Conservation (phyloP, 2,797 vertebrate genomes). For the Tragopan temminckii region DNA sequence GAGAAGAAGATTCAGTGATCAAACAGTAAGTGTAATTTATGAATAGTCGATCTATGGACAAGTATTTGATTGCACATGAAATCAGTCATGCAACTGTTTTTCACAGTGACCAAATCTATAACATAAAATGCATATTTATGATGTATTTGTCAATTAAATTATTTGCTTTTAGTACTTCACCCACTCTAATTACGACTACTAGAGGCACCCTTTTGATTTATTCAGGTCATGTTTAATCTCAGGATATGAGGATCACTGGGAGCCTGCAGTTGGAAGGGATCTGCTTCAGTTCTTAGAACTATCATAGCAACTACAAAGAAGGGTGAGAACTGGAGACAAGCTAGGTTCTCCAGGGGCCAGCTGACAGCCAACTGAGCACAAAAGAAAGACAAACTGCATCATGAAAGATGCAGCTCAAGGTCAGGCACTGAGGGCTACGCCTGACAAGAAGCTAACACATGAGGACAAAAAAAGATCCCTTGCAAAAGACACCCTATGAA, state of each 20-base stretch:
- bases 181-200: neutral
- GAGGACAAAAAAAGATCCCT: neutral
- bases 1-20: neutral
- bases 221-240: neutral
- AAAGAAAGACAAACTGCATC: neutral
- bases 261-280: neutral
- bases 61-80: neutral
- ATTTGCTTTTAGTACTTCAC: neutral
- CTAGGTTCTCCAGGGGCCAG: neutral
- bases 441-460: neutral
- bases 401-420: slow-evolving; percentile 24
- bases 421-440: neutral
- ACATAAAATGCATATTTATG: neutral
- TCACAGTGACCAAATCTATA: neutral
- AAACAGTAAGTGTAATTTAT: neutral
- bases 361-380: slow-evolving; percentile 31
- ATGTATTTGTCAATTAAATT: neutral
- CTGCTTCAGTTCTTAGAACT: neutral
- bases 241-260: neutral
- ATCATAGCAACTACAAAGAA: neutral
- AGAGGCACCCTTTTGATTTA: neutral
- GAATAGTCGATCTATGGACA: neutral
- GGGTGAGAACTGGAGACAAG: neutral
- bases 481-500: neutral
- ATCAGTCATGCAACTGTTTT: neutral